Evolutionary conservation across 2,888 invertebrate species (phyloP), one percentile per base, ranked within the genome.

Genomic region (Mesoligia furuncula): DNA sequence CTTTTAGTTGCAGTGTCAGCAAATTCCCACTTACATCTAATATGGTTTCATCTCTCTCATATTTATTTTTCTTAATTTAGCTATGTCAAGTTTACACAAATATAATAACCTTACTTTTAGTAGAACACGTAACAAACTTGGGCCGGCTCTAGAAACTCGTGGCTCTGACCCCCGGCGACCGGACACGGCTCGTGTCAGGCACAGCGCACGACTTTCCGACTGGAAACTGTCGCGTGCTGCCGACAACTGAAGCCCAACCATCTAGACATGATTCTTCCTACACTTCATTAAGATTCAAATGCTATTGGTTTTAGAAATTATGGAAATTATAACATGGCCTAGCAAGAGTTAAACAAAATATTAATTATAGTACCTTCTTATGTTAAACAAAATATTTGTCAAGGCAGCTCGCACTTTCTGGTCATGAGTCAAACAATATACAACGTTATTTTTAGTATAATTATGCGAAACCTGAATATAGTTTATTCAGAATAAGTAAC

Each of bases 191-290:
- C 78, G 85, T 87, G 91, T 90, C 90, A 87, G 45, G 78, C 75
- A 75, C 91, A 91, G 90, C 70, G 82, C 78, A 73, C 82, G 89
- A 89, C 90, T 89, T 89, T 86, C 84, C 85, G 78, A 90, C 88
- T 91, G 91, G 91, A 91, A 91, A 90, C 88, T 80, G 88, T 87
- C 84, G 81, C 78, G 71, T 88, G 87, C 81, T 69, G 45, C 71
- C 80, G 82, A 85, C 90, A 88, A 83, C 82, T 82, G 87, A 84
- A 72, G 83, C 71, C 27, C 87, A 80, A 73, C 87, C 87, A 82
- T 83, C 88, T 84, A 81, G 74, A 85, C 78, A 73, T 80, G 85
- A 81, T 77, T 80, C 87, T 88, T 84, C 59, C 31, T 73, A 75
- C 77, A 79, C 73, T 78, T 85, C 72, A 85, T 86, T 87, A 80